These are phyloP conservation scores for Stictonetta naevosa DNA, from an alignment of 2,113 vertebrate species.

Conservation along the genomic window DNA sequence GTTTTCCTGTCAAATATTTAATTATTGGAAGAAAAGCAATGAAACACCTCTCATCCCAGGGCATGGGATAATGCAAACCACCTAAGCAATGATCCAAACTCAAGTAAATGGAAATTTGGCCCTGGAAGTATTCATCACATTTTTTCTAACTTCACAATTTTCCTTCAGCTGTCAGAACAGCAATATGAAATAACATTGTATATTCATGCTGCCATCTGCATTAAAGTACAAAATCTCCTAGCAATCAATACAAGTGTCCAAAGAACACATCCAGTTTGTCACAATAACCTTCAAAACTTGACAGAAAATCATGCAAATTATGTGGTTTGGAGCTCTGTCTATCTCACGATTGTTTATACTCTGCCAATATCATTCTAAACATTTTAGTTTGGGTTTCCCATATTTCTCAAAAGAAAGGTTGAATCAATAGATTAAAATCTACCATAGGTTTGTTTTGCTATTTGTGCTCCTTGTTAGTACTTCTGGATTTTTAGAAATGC, in stretches of 20 bases:
- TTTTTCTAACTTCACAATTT: neutral
- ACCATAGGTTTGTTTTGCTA: neutral
- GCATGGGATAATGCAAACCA: neutral
- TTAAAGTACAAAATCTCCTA: constrained; percentile 13
- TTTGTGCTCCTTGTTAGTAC: neutral
- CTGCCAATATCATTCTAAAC: neutral
- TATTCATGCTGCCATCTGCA: constrained; percentile 44
- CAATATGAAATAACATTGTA: neutral
- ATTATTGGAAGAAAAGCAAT: neutral
- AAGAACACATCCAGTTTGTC: constrained; percentile 33
- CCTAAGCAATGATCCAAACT: neutral
- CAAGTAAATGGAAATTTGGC: neutral
- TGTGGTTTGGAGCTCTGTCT: neutral
- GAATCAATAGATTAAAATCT: neutral
- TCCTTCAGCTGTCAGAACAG: constrained; percentile 33
- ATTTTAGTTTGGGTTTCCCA: fast-evolving
- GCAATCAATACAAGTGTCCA: constrained; percentile 34
- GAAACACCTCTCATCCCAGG: neutral
- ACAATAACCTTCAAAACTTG: constrained; percentile 56
- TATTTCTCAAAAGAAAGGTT: neutral
- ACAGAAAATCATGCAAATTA: constrained; percentile 43
- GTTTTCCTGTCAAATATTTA: constrained; percentile 17
- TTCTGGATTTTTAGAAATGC: neutral
- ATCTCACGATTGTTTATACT: neutral
- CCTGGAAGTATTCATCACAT: neutral